phyloP scores from a whole-genome alignment of 2,113 vertebrate genomes.

The Lepus timidus region DNA sequence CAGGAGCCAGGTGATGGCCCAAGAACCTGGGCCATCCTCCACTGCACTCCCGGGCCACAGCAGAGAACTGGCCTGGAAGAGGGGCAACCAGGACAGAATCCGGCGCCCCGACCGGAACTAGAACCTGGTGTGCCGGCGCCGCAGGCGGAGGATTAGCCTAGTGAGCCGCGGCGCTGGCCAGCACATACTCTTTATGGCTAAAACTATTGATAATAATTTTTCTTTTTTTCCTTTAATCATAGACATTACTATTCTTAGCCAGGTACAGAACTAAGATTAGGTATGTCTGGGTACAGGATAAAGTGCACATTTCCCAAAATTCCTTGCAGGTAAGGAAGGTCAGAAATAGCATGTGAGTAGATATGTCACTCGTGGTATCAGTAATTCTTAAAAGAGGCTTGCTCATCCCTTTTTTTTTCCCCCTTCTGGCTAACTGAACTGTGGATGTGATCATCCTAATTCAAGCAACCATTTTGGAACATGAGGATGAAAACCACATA shows the following conservation, averaged over 20 bases:
- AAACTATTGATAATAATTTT: too few species aligned
- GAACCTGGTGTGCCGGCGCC: too few species aligned
- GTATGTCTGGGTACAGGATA: not conserved
- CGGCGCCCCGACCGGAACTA: too few species aligned
- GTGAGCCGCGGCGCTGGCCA: too few species aligned
- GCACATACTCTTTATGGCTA: too few species aligned
- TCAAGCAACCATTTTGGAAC: not conserved
- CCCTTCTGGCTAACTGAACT: not conserved
- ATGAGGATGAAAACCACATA: not conserved
- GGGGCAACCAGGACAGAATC: too few species aligned
- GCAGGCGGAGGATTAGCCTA: too few species aligned
- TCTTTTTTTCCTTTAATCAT: not conserved
- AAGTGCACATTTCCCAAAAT: not conserved
- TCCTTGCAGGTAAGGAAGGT: not conserved
- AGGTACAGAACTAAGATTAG: not conserved
- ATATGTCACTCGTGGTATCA: not conserved
- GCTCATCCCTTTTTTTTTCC: not conserved
- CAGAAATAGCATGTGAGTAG: too few species aligned
- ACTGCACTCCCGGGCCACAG: too few species aligned
- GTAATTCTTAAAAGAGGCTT: not conserved
- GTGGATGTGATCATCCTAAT: not conserved
- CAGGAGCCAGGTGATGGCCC: too few species aligned
- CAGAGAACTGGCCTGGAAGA: too few species aligned
- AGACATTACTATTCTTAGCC: not conserved
- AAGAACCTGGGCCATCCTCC: too few species aligned